These are phyloP conservation scores for Cygnus olor DNA, from an alignment of 2,797 vertebrate genomes.

Conservation along the genomic window DNA sequence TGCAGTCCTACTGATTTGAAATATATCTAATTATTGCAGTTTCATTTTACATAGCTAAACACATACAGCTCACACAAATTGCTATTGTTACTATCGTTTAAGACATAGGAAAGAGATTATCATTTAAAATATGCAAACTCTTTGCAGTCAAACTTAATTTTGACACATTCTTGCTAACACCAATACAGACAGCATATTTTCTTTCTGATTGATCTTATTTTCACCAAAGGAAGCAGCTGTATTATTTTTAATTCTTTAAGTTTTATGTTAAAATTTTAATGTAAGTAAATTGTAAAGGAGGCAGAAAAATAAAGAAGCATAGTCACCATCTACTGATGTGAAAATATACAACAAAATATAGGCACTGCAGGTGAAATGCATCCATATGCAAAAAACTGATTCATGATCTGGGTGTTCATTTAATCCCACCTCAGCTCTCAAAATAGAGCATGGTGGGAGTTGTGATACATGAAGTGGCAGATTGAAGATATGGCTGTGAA, in stretches of 20 bases:
- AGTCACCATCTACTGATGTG: not conserved
- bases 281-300: not conserved
- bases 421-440: constrained; percentile 55
- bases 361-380: constrained; percentile 41
- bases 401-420: constrained; percentile 58
- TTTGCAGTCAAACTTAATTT: not conserved
- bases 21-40: not conserved
- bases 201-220: not conserved
- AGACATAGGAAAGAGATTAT: not conserved
- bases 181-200: not conserved
- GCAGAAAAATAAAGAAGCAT: not conserved
- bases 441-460: constrained; percentile 56
- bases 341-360: not conserved
- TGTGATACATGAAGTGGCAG: constrained; percentile 65
- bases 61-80: not conserved
- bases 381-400: constrained; percentile 44
- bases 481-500: constrained; percentile 59
- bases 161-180: not conserved
- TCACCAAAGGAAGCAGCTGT: not conserved
- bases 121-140: not conserved
- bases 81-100: not conserved
- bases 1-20: not conserved
- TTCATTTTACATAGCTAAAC: not conserved
- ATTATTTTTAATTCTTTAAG: not conserved
- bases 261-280: not conserved